Percentiles rank a stretch among this genome's conserved stretches.
phyloP scores from a whole-genome alignment of 2,888 invertebrate genomes.

The Smittia aterrima region DNA sequence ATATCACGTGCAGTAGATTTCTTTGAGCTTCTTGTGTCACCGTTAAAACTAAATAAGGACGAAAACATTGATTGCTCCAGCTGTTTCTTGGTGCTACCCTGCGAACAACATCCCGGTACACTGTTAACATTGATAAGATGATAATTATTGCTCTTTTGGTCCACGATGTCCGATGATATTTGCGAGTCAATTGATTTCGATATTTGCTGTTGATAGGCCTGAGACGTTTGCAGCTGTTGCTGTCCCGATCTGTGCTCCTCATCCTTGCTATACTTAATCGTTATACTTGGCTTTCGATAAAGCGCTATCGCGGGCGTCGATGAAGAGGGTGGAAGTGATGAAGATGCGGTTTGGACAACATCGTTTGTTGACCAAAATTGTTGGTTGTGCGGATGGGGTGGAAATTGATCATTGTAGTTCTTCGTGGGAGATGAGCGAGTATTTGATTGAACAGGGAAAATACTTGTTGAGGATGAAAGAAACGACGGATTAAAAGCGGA shows the following conservation, averaged over 20 bases:
- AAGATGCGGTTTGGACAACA: neutral
- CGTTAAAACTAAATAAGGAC: constrained; percentile 17
- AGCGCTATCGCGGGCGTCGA: constrained; percentile 36
- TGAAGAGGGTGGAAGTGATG: constrained; percentile 34
- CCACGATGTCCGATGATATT: constrained; percentile 24
- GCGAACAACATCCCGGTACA: constrained; percentile 4
- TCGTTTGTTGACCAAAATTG: neutral
- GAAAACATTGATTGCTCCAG: neutral
- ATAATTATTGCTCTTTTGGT: constrained; percentile 42
- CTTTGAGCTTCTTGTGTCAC: constrained; percentile 26
- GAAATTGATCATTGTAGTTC: constrained; percentile 29
- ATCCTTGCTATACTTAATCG: constrained; percentile 34
- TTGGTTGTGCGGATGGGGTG: neutral
- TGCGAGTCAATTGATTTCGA: constrained; percentile 31
- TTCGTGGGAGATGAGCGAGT: constrained; percentile 33
- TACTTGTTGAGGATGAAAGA: constrained; percentile 18
- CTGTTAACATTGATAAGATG: constrained; percentile 30
- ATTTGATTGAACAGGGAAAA: constrained; percentile 16
- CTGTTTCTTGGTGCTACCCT: neutral
- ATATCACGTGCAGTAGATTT: constrained; percentile 12
- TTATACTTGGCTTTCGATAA: constrained; percentile 39
- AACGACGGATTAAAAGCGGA: constrained; percentile 29
- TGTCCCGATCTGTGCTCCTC: neutral
- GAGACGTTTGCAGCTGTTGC: neutral
- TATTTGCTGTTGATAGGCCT: constrained; percentile 7